Conservation (phyloP, 2,888 invertebrate genomes). For the Andrena fulva region DNA sequence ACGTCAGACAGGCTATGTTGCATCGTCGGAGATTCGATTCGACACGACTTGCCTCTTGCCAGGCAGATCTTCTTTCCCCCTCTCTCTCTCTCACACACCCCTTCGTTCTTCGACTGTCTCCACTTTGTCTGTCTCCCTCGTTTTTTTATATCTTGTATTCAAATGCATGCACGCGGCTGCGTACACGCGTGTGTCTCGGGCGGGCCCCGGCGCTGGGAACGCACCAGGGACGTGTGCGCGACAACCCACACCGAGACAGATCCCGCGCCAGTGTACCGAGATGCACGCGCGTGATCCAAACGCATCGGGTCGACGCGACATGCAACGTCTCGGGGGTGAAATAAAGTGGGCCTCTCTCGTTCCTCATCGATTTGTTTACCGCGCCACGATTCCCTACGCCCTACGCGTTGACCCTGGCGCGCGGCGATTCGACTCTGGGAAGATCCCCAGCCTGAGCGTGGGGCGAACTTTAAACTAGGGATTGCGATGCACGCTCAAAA, state of each 20-base stretch:
- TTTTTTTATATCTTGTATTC: conserved; percentile 36
- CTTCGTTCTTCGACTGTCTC: background rate
- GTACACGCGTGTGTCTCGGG: conserved; percentile 11
- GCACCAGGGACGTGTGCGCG: conserved; percentile 20
- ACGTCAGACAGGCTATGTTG: conserved; percentile 77
- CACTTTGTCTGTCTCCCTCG: conserved; percentile 26
- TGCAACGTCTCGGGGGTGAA: conserved; percentile 50
- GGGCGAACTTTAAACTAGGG: too few relatives aligned
- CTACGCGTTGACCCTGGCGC: conserved; percentile 4
- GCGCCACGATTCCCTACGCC: conserved; percentile 5
- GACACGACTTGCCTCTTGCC: conserved; percentile 41
- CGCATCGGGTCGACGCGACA: conserved; percentile 26
- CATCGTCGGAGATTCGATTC: conserved; percentile 62
- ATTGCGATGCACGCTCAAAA: too few relatives aligned
- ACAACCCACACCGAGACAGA: conserved; percentile 11
- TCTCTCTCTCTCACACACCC: conserved; percentile 30
- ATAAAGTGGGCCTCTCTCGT: conserved; percentile 56
- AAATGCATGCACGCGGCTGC: conserved; percentile 52
- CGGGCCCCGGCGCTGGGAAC: conserved; percentile 17
- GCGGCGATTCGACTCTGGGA: background rate
- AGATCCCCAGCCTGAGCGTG: background rate
- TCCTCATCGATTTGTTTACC: conserved; percentile 60
- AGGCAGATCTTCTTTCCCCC: conserved; percentile 39
- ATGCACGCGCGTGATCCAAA: conserved; percentile 58
- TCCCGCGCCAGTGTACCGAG: conserved; percentile 29